A percentile compares a stretch with the other conserved stretches of the same genome.
These are phyloP conservation scores for Paralichthys olivaceus DNA, from an alignment of 2,113 vertebrate genomes.

Conservation along the genomic window DNA sequence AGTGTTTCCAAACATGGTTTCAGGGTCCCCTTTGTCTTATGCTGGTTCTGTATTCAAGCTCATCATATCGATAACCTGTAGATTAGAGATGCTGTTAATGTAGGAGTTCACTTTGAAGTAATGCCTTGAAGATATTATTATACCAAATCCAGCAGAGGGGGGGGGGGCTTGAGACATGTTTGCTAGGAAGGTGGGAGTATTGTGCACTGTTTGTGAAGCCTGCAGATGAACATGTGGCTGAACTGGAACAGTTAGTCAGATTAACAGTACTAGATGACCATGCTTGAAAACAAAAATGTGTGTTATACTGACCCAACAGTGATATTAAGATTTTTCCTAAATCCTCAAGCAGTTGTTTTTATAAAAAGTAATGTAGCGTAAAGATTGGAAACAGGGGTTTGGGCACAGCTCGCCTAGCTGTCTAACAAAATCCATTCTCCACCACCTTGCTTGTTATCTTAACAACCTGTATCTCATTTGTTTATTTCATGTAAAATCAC, in stretches of 20 bases:
- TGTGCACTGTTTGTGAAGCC: slow-evolving; percentile 38
- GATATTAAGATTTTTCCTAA: neutral
- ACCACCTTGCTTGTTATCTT: no score
- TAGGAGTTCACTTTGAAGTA: slow-evolving; percentile 61
- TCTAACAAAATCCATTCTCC: no score
- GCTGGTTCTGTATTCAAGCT: slow-evolving; percentile 62
- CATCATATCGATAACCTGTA: slow-evolving; percentile 60
- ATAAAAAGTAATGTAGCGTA: no score
- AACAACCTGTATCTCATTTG: no score
- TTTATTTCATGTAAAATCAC: no score
- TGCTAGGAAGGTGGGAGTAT: slow-evolving; percentile 31
- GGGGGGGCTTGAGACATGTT: slow-evolving; percentile 41
- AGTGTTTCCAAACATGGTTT: slow-evolving; percentile 63
- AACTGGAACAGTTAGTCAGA: slow-evolving; percentile 32
- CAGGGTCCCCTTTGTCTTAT: slow-evolving; percentile 55
- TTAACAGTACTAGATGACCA: slow-evolving; percentile 44
- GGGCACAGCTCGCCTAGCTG: no score
- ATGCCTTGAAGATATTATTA: slow-evolving; percentile 62
- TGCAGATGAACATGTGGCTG: slow-evolving; percentile 34
- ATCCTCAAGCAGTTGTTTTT: neutral
- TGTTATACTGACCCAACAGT: neutral
- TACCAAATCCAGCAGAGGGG: slow-evolving; percentile 67
- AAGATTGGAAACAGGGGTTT: no score
- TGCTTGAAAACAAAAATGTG: slow-evolving; percentile 54
- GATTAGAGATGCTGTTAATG: slow-evolving; percentile 63